A percentile compares a stretch with the other conserved stretches of the same genome.
These are phyloP conservation scores for Leptoteleia sp. DNA, from an alignment of 1,140 invertebrate species.

Conservation along the genomic window DNA sequence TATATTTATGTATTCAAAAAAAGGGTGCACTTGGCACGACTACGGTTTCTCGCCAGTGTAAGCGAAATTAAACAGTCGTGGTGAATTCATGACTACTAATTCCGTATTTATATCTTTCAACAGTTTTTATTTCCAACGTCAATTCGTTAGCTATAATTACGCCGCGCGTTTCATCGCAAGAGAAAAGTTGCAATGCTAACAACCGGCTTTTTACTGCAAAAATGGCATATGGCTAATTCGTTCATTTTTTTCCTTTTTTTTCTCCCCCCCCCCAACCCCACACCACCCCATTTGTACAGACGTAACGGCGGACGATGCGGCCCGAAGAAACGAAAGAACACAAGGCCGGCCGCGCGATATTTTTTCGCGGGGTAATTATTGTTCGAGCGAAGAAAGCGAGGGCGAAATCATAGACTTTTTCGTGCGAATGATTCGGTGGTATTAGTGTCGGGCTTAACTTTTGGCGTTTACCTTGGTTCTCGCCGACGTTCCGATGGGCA, in stretches of 20 bases:
- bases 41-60: constrained; percentile 7
- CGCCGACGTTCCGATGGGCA: background rate
- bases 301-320: constrained; percentile 16
- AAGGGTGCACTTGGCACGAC: constrained; percentile 8
- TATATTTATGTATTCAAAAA: constrained; percentile 28
- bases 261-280: no score
- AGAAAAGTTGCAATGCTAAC: constrained; percentile 50
- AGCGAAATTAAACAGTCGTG: constrained; percentile 23
- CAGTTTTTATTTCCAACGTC: constrained; percentile 33
- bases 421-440: constrained; percentile 24
- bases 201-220: constrained; percentile 43
- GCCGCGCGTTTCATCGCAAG: constrained; percentile 23
- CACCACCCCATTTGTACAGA: background rate
- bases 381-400: constrained; percentile 30
- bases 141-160: constrained; percentile 41
- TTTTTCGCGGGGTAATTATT: constrained; percentile 45
- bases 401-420: constrained; percentile 49
- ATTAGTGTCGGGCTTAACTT: constrained; percentile 21
- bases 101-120: constrained; percentile 25
- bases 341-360: constrained; percentile 21
- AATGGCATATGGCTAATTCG: constrained; percentile 56
- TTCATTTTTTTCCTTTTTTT: constrained; percentile 22
- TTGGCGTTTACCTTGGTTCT: constrained; percentile 2
- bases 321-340: constrained; percentile 11
- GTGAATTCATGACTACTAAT: constrained; percentile 45